A percentile compares a stretch with the other conserved stretches of the same genome.
Evolutionary conservation across 2,888 invertebrate species (phyloP).

Genomic region (Acanthosepion lycidas): DNA sequence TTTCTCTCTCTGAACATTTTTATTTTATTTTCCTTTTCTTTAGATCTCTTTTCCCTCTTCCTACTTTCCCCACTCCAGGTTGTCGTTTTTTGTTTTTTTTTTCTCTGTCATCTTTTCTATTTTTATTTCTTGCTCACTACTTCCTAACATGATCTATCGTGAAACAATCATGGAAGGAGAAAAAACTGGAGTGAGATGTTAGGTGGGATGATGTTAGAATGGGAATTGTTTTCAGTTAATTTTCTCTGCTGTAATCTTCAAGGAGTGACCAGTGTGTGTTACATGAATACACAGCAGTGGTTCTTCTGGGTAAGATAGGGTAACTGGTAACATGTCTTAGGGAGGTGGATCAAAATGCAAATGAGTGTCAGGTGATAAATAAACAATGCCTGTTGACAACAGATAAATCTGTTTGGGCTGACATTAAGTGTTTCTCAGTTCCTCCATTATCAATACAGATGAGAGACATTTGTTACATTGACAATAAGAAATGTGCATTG

Average conservation of each 20-base stretch:
- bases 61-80: not conserved
- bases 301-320: not conserved
- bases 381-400: not conserved
- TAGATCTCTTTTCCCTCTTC: no score
- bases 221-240: not conserved
- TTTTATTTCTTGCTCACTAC: not conserved
- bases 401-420: not conserved
- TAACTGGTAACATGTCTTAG: no score
- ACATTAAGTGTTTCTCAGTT: not conserved
- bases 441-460: not conserved
- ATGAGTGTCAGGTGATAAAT: not conserved
- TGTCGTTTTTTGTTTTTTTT: not conserved
- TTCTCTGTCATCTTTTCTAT: no score
- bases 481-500: no score
- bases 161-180: not conserved
- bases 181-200: not conserved
- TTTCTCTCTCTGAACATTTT: not conserved
- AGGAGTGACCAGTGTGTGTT: not conserved
- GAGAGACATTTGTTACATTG: not conserved
- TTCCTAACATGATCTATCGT: slow-evolving; percentile 11
- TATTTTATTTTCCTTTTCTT: no score
- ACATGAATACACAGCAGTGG: not conserved
- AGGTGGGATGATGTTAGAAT: not conserved
- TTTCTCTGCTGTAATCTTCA: not conserved
- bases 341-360: not conserved